Evolutionary conservation across 2,888 invertebrate genomes (phyloP), one percentile per base, ranked within the genome.

Genomic region (Phymatocera aterrima): DNA sequence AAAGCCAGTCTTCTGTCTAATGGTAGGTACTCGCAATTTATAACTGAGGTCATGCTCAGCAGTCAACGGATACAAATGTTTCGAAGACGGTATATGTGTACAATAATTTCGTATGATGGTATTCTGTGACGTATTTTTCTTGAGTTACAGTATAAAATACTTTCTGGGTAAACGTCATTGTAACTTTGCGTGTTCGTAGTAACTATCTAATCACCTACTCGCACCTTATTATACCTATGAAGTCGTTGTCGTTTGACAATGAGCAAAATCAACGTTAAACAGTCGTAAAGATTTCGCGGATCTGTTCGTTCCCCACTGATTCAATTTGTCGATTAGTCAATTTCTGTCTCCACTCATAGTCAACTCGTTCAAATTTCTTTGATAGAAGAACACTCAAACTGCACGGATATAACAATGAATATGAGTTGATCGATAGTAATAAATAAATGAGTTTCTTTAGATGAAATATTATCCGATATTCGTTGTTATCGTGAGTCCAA

Each of bases 1-100:
- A 87, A 87, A 86, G 86, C 80, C 84, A 83, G 84, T 84, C 83
- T 85, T 84, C 81, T 83, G 87, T 83, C 83, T 85, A 85, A 85
- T 84, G 83, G 83, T 79, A 80, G 83, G 83, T 79, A 80, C 80
- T 79, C 75, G 79, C 81, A 84, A 84, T 84, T 85, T 82, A 77
- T 81, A 74, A 60, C 82, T 84, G 82, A 85, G 85, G 83, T 83
- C 82, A 83, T 70, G 80, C 79, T 83, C 78, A 79, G 81, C 64
- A 78, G 80, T 70, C 77, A 74, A 77, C 80, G 80, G 78, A 51
- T 79, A 79, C 78, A 78, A 79, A 78, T 54, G 70, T 34, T 79
- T 61, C 77, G 60, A 78, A 78, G 28, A 72, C 51, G n/a, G n/a
- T n/a, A n/a, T n/a, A n/a, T n/a, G n/a, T n/a, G n/a, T n/a, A 48